phyloP scores from a whole-genome alignment of 30 jellyfish, hydroid and myxozoan species.

The Pseudorhiza aurosa region DNA sequence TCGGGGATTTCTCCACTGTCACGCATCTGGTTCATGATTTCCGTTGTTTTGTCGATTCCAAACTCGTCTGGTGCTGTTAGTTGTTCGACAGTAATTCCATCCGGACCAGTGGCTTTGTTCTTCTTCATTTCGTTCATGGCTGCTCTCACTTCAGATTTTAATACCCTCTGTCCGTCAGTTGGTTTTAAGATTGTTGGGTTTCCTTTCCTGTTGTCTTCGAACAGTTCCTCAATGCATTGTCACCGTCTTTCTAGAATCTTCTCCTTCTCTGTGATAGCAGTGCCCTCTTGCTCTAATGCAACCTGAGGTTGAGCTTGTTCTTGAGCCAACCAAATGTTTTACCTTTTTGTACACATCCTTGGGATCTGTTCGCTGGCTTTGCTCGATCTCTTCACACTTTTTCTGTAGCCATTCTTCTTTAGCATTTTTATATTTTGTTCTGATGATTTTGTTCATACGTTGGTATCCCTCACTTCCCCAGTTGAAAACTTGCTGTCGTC shows the following conservation, averaged over 20 bases:
- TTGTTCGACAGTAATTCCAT: slow-evolving; percentile 1
- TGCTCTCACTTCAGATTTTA: background rate
- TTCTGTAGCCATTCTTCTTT: background rate
- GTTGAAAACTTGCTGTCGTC: background rate
- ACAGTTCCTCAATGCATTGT: background rate
- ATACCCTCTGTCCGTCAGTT: background rate
- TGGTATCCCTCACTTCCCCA: background rate
- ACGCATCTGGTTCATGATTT: background rate
- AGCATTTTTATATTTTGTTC: background rate
- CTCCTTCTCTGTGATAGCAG: background rate
- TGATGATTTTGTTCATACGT: background rate
- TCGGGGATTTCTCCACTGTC: slow-evolving; percentile 40
- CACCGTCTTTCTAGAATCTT: slow-evolving; percentile 8
- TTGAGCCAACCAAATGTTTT: background rate
- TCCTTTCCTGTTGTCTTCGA: slow-evolving; percentile 3
- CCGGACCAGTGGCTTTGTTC: slow-evolving; percentile 17
- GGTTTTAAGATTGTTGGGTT: background rate
- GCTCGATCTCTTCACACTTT: slow-evolving; percentile 19
- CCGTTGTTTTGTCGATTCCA: background rate
- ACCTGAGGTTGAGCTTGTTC: background rate
- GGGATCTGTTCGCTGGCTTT: background rate
- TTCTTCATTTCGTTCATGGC: background rate
- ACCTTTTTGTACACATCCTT: background rate
- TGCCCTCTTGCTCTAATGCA: background rate
- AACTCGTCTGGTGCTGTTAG: background rate